Evolutionary conservation across 2,113 vertebrate genomes (phyloP).

Genomic region (Mirza zaza): DNA sequence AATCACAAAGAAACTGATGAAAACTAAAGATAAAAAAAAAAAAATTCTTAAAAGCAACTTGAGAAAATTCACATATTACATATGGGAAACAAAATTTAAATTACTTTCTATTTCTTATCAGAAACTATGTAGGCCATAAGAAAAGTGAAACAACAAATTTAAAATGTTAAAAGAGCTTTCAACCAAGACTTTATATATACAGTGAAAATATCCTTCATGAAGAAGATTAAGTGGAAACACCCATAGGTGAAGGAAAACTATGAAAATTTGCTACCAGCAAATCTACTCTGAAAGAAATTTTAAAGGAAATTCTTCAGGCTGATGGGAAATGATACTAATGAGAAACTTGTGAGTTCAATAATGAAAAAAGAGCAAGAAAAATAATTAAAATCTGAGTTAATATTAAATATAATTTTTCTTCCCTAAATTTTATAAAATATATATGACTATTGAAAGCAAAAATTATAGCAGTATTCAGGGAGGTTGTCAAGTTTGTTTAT

Average conservation of each 20-base stretch:
- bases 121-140: background rate
- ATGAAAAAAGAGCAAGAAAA: background rate
- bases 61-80: background rate
- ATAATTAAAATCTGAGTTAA: background rate
- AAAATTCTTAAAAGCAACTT: background rate
- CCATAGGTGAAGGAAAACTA: background rate
- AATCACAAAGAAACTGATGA: background rate
- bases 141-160: background rate
- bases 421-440: background rate
- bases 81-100: background rate
- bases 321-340: background rate
- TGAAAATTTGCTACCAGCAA: background rate
- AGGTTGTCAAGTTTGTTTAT: background rate
- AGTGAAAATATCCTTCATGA: background rate
- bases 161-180: background rate
- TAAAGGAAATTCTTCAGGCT: background rate
- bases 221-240: slow-evolving; percentile 9
- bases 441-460: background rate
- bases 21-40: background rate
- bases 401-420: background rate
- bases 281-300: background rate
- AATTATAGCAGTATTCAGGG: too few relatives aligned
- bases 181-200: background rate
- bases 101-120: background rate
- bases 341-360: background rate